Conservation (phyloP, 2,113 vertebrate genomes). For the Bettongia penicillata region DNA sequence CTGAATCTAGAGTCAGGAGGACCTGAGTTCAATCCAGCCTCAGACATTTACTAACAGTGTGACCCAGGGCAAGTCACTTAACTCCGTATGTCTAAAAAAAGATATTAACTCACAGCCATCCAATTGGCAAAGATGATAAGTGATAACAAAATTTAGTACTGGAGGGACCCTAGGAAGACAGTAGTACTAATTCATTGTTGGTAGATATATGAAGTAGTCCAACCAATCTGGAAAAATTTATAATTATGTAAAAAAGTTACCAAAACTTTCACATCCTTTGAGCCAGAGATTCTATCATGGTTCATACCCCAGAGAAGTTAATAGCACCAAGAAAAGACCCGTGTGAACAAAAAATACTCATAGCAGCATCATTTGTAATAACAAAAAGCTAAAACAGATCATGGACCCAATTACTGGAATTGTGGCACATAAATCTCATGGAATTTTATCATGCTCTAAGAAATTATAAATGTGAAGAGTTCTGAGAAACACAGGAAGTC, state of each 20-base stretch:
- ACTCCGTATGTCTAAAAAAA: too few relatives aligned
- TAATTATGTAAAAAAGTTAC: background rate
- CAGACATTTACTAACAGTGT: background rate
- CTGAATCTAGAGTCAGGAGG: background rate
- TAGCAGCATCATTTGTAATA: background rate
- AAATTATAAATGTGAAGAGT: too few relatives aligned
- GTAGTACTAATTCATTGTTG: background rate
- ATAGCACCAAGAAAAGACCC: background rate
- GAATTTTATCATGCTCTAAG: background rate
- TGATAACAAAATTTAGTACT: background rate
- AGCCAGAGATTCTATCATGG: background rate
- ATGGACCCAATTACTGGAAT: background rate
- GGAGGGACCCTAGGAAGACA: background rate
- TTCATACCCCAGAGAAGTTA: background rate
- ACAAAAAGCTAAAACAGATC: background rate
- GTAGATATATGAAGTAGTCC: background rate
- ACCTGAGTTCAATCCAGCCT: conserved; percentile 12
- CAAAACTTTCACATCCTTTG: background rate
- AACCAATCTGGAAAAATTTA: background rate
- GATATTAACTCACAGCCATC: too few relatives aligned
- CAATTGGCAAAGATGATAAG: too few relatives aligned
- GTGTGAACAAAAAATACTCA: background rate
- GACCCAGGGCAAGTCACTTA: background rate
- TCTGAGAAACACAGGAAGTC: too few relatives aligned
- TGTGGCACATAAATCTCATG: background rate